Evolutionary conservation across 2,797 vertebrate species (phyloP), one percentile per base, ranked within the genome.

Genomic region (Cossypha heuglini): DNA sequence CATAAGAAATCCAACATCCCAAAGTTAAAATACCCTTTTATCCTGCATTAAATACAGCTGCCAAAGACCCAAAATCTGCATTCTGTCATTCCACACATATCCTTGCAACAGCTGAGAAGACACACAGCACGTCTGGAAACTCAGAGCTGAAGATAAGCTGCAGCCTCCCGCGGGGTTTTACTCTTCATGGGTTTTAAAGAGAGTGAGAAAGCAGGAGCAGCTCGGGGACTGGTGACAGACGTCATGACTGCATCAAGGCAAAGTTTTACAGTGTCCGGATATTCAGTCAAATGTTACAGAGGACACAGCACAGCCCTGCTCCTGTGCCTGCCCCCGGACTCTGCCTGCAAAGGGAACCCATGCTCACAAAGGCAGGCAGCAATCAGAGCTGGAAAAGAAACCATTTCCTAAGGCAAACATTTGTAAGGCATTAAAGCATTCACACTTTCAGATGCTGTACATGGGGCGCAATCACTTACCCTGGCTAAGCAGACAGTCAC

Each of bases 81-180:
- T 97, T 98, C 97, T 98, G 97, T 97, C 98, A 98, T 98, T 96
- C 97, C 74, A 57, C 94, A 96, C 98, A 98, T 98, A 98, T 98
- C 98, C 93, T 67, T 38, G 87, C 97, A 98, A 98, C 98, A 99
- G 99, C 98, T 99, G 98, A 99, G 97, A 98, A 97, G 98, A 98
- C 98, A 97, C 88, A 97, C 80, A 85, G 68, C 88, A 76, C 11
- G 45, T 86, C 95, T 94, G 79, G 74, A 90, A 91, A 85, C 38
- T 31, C 24, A 4, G 76, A 79, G 91, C 89, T 94, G 94, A 93
- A 97, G 97, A 97, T 97, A 97, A 97, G 83, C 93, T 88, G 92
- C 96, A 97, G 96, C 96, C 95, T 96, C 96, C 88, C 35, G 40
- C 57, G 8, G 86, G 55, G 67, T 54, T 95, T 85, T 51, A 69